Conservation (phyloP, 1,140 invertebrate genomes). For the Drosophila miranda region DNA sequence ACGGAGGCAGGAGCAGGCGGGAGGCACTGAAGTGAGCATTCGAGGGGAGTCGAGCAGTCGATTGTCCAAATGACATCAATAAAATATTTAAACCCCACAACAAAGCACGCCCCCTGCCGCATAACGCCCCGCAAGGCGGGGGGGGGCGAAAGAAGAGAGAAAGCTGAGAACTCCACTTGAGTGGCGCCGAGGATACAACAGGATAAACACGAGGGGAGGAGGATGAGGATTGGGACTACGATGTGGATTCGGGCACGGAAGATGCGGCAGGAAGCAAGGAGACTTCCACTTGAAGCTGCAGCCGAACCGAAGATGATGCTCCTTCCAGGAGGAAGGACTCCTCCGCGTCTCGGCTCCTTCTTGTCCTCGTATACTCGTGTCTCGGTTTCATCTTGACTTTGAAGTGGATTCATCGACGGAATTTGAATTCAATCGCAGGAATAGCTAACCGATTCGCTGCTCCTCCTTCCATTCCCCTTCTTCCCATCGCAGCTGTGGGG, state of each 20-base stretch:
- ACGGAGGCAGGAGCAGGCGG: background rate
- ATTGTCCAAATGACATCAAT: constrained; percentile 76
- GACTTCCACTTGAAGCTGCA: constrained; percentile 32
- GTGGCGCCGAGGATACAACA: constrained; percentile 44
- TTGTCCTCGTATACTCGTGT: constrained; percentile 19
- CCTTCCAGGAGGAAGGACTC: constrained; percentile 13
- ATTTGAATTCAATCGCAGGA: constrained; percentile 71
- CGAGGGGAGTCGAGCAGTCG: constrained; percentile 11
- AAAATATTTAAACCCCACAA: constrained; percentile 58
- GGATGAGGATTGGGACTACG: constrained; percentile 18
- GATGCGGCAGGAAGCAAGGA: background rate
- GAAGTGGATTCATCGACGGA: constrained; percentile 53
- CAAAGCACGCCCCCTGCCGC: constrained; percentile 40
- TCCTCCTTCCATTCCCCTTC: background rate
- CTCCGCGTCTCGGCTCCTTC: constrained; percentile 2
- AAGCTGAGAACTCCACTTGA: constrained; percentile 20
- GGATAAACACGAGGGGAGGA: constrained; percentile 31
- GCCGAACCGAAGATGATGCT: constrained; percentile 21
- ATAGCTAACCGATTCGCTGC: constrained; percentile 46
- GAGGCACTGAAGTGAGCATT: constrained; percentile 61
- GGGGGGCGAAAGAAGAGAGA: background rate
- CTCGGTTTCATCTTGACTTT: constrained; percentile 68
- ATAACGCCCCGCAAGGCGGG: background rate
- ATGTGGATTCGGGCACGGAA: no score
- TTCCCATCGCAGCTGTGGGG: constrained; percentile 28